A percentile compares a stretch with the other conserved stretches of the same genome.
phyloP scores from a whole-genome alignment of 2,888 invertebrate genomes.

The Aleiodes leptofemur region DNA sequence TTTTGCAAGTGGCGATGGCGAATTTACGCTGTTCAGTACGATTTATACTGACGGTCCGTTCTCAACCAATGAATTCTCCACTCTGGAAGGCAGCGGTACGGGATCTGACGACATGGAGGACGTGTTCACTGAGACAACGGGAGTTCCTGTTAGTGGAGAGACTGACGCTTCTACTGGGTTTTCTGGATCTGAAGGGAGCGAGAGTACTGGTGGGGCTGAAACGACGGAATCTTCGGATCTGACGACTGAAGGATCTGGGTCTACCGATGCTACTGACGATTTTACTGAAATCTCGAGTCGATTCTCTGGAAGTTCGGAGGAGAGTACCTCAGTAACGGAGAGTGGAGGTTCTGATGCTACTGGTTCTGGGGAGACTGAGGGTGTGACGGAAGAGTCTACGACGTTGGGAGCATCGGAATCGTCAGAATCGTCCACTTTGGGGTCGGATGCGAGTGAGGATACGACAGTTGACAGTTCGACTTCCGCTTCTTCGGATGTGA shows the following conservation, averaged over 20 bases:
- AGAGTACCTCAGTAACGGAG: neutral
- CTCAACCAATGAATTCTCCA: slow-evolving; percentile 49
- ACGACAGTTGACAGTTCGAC: too few species aligned
- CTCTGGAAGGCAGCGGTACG: slow-evolving; percentile 67
- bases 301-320: slow-evolving; percentile 8
- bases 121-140: slow-evolving; percentile 24
- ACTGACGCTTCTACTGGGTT: slow-evolving; percentile 34
- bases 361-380: too few species aligned
- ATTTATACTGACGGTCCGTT: slow-evolving; percentile 49
- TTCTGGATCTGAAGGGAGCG: slow-evolving; percentile 44
- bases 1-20: slow-evolving; percentile 57
- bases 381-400: too few species aligned
- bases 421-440: too few species aligned
- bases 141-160: slow-evolving; percentile 35
- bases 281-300: slow-evolving; percentile 23
- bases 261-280: neutral
- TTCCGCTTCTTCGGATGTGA: neutral
- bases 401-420: neutral
- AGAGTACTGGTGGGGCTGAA: slow-evolving; percentile 22
- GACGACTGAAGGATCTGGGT: slow-evolving; percentile 43
- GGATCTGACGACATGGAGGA: slow-evolving; percentile 38
- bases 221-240: slow-evolving; percentile 27
- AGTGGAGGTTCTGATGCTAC: too few species aligned
- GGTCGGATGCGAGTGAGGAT: too few species aligned
- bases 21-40: slow-evolving; percentile 56